Evolutionary conservation across 2,113 vertebrate species (phyloP).

Genomic region (Ammodytes marinus): DNA sequence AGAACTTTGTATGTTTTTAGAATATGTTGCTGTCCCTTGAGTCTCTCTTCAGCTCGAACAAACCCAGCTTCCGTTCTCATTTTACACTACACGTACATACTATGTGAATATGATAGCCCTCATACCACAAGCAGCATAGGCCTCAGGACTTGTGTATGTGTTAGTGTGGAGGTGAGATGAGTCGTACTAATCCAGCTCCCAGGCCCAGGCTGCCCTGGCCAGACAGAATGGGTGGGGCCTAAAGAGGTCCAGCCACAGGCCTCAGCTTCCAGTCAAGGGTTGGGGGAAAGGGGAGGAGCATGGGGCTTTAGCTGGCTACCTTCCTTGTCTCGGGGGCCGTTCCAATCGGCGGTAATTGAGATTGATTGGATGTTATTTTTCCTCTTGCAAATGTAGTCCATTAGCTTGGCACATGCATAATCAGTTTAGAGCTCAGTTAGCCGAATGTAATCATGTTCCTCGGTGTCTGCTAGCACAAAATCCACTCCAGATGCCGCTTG

Average conservation of each 20-base stretch:
- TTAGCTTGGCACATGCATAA: slow-evolving; percentile 99
- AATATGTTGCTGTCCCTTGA: slow-evolving; percentile 8
- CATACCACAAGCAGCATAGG: slow-evolving; percentile 14
- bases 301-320: slow-evolving; percentile 86
- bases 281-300: slow-evolving; percentile 80
- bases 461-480: slow-evolving; percentile 98
- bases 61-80: slow-evolving; percentile 19
- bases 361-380: slow-evolving; percentile 99
- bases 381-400: slow-evolving; percentile 99
- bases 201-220: slow-evolving; percentile 58
- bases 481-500: slow-evolving; percentile 95
- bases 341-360: slow-evolving; percentile 98
- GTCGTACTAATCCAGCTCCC: slow-evolving; percentile 64
- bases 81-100: slow-evolving; percentile 34
- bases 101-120: slow-evolving; percentile 30
- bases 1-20: slow-evolving; percentile 37
- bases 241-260: slow-evolving; percentile 68
- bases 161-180: slow-evolving; percentile 70
- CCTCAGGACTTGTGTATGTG: slow-evolving; percentile 54
- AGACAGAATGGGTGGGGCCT: slow-evolving; percentile 79
- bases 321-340: slow-evolving; percentile 92
- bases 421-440: slow-evolving; percentile 99
- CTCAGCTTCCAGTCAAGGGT: slow-evolving; percentile 82
- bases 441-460: slow-evolving; percentile 99
- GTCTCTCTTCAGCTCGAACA: slow-evolving; percentile 25